Base-by-base conservation (phyloP, 2,888 invertebrate genomes). In the Epicampocera succincta region DNA sequence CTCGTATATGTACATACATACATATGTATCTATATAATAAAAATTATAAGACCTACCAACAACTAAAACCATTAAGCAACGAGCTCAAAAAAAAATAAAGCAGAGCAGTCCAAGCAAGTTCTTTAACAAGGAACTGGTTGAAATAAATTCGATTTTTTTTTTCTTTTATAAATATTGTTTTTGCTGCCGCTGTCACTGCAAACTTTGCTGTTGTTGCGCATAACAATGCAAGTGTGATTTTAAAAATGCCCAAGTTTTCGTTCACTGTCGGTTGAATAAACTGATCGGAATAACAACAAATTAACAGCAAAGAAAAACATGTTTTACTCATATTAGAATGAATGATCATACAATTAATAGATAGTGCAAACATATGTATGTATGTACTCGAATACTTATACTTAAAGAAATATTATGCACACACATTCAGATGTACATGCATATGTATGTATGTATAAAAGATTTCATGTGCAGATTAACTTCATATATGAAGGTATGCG, bases 61-160 rank as follows among this genome's bases (percentile, higher is more conserved):
- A 25, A 54, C 25, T 33, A 68, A 61, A 52, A n/a, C 52, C 42
- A 72, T 58, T 11, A 44, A 75, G 71, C 25, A 65, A 65, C 11
- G 19, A 21, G 25, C 52, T 38, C 58, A 48, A 65, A 17, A 46
- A n/a, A 60, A 15, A 72, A 73, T 17, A 68, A 25, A 52, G 46
- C 65, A 58, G 54, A 69, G 42, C 54, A 46, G 21, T 21, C 25
- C 52, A 82, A 83, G 80, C 80, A 80, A 80, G 80, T 73, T 83
- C 83, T 80, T 83, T 73, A 80, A 83, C 83, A 73, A 69, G 75
- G 76, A 80, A 83, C 80, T 69, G 58, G 80, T 83, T 72, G 58
- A 73, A 48, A 76, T 66, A 69, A 69, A 79, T 75, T 69, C 46
- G 29, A 38, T 48, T 9, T 78, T 56, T 60, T 19, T 61, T 71